Percentiles rank a stretch among this genome's conserved stretches.
These are phyloP conservation scores for Urosaurus nigricauda DNA, from an alignment of 2,797 vertebrate genomes.

Conservation along the genomic window DNA sequence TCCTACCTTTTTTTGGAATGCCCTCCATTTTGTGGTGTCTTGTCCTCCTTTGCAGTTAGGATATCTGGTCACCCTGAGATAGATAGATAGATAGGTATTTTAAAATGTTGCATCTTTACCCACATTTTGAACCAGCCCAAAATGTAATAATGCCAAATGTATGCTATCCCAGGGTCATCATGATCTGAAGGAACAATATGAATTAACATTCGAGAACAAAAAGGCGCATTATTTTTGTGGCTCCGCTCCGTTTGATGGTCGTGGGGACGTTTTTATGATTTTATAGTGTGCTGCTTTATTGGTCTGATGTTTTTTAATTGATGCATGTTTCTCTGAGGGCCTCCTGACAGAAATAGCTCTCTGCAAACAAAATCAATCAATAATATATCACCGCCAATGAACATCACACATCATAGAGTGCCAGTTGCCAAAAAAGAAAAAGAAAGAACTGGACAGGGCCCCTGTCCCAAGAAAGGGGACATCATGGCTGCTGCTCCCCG, in stretches of 20 bases:
- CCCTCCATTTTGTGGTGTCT: too few species aligned
- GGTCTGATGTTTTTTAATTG: conserved; percentile 28
- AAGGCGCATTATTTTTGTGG: not conserved
- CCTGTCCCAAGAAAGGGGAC: too few species aligned
- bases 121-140: not conserved
- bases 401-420: not conserved
- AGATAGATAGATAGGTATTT: too few species aligned
- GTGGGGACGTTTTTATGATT: not conserved
- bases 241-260: not conserved
- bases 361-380: conserved; percentile 15
- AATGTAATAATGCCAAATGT: not conserved
- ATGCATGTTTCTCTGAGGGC: conserved; percentile 3
- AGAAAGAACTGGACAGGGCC: too few species aligned
- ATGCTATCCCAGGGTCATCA: not conserved
- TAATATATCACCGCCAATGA: conserved; percentile 8
- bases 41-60: too few species aligned
- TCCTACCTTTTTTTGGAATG: too few species aligned
- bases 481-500: too few species aligned
- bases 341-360: conserved; percentile 22
- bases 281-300: conserved; percentile 7
- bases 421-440: not conserved
- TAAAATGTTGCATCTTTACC: too few species aligned
- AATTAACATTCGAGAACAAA: not conserved
- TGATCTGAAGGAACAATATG: not conserved
- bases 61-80: too few species aligned